Conservation (phyloP, 2,888 invertebrate species). For the Aphodius sticticus region DNA sequence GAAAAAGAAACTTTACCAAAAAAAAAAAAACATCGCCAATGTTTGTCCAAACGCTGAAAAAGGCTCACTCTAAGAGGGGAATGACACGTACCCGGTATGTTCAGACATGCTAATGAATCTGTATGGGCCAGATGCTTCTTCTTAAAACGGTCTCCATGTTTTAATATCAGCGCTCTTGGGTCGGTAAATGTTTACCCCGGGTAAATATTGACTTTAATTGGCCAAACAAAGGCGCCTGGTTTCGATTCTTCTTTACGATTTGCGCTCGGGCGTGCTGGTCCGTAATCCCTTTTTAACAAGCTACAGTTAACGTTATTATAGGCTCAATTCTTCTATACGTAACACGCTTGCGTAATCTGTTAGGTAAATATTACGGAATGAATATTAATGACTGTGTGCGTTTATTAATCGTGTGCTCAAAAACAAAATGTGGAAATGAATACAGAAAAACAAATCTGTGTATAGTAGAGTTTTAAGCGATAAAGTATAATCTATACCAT, state of each 20-base stretch:
- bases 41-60: no score
- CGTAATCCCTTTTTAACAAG: constrained; percentile 29
- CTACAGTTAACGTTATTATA: neutral
- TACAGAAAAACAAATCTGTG: neutral
- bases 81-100: neutral
- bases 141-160: neutral
- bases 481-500: no score
- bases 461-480: no score
- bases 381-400: neutral
- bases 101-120: neutral
- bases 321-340: neutral
- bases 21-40: no score
- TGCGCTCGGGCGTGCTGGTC: neutral
- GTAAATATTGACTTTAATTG: neutral
- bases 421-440: neutral
- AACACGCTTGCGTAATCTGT: neutral
- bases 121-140: neutral
- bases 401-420: neutral
- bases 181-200: neutral
- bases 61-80: neutral
- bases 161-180: neutral
- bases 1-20: no score
- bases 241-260: constrained; percentile 1
- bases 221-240: neutral
- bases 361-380: neutral